phyloP scores from a whole-genome alignment of 1,140 invertebrate species.

The Ditylenchus dipsaci region DNA sequence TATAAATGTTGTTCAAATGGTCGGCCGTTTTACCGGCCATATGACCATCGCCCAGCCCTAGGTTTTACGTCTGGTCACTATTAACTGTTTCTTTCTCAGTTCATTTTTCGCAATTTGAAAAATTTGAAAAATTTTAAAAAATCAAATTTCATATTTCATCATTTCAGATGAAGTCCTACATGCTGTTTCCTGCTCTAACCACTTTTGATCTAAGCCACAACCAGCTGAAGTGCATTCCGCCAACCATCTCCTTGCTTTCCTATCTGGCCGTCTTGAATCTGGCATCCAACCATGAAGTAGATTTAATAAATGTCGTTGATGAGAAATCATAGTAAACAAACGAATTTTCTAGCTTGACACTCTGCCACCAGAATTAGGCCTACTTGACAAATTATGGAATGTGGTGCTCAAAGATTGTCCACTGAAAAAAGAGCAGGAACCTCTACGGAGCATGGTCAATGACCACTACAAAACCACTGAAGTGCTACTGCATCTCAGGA shows the following conservation, averaged over 20 bases:
- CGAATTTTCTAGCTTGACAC: no score
- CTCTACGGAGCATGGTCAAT: constrained; percentile 78
- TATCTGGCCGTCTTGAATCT: constrained; percentile 90
- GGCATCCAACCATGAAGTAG: constrained; percentile 78
- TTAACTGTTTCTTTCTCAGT: background rate
- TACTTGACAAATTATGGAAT: constrained; percentile 88
- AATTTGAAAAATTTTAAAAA: no score
- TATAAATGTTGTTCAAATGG: no score
- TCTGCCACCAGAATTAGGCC: constrained; percentile 86
- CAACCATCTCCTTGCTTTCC: constrained; percentile 75
- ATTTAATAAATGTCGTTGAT: no score
- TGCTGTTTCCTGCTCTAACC: constrained; percentile 86
- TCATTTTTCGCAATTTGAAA: background rate
- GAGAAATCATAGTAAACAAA: no score
- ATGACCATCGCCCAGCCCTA: no score
- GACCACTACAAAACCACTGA: constrained; percentile 87
- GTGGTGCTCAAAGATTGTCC: constrained; percentile 83
- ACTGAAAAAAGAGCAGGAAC: constrained; percentile 70
- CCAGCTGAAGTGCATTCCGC: constrained; percentile 72
- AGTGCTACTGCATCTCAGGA: constrained; percentile 87
- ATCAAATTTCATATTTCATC: no score
- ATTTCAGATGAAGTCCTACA: constrained; percentile 55
- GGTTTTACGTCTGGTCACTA: no score
- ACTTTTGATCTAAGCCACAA: constrained; percentile 92
- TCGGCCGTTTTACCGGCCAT: no score